A percentile compares a stretch with the other conserved stretches of the same genome.
Evolutionary conservation across 2,888 invertebrate genomes (phyloP).

Genomic region (Choristoneura rosaceana): DNA sequence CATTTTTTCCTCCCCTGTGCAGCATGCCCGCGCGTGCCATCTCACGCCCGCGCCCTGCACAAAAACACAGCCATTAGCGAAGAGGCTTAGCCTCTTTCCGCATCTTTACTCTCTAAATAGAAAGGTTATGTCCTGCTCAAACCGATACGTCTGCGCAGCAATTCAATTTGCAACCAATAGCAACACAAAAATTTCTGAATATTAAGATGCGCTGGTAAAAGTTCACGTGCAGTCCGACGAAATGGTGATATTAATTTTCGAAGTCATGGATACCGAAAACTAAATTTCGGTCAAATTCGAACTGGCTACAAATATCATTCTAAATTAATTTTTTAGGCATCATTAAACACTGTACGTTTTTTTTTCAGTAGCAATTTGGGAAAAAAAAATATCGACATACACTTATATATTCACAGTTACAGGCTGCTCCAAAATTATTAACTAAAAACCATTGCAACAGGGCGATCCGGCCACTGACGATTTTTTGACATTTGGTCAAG

Average conservation of each 20-base stretch:
- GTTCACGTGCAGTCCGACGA: not conserved
- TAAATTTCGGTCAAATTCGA: not conserved
- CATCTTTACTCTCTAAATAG: slow-evolving; percentile 72
- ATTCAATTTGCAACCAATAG: not conserved
- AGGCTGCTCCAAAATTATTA: no score
- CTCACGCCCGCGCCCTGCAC: slow-evolving; percentile 86
- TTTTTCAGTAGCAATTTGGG: no score
- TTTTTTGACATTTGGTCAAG: no score
- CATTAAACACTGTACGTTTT: no score
- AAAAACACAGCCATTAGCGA: slow-evolving; percentile 72
- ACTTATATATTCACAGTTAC: no score
- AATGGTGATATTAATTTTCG: not conserved
- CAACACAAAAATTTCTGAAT: not conserved
- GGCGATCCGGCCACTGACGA: no score
- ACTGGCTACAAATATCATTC: no score
- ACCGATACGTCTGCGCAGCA: not conserved
- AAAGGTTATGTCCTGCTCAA: not conserved
- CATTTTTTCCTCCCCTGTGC: slow-evolving; percentile 90
- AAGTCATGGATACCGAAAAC: not conserved
- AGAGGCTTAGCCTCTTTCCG: slow-evolving; percentile 57
- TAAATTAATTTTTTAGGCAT: no score
- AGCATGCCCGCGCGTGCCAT: slow-evolving; percentile 92
- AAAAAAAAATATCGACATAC: no score
- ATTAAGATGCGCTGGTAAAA: not conserved
- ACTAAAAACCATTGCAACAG: no score